A percentile compares a stretch with the other conserved stretches of the same genome.
Evolutionary conservation across 2,888 invertebrate genomes (phyloP).

Genomic region (Drosophila aldrichi): DNA sequence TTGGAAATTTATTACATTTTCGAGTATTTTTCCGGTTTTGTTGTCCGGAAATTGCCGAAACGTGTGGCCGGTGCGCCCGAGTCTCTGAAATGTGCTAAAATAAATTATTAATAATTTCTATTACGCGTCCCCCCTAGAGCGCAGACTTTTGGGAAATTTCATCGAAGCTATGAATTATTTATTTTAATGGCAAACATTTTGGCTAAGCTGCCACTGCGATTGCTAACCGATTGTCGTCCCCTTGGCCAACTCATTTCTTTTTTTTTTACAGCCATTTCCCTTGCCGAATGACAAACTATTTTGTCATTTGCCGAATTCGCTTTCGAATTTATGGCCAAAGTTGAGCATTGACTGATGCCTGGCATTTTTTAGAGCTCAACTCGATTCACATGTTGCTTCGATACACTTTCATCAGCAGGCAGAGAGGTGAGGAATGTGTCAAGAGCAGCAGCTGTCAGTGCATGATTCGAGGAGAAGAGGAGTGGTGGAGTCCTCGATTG

Average conservation of each 20-base stretch:
- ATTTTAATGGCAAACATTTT: slow-evolving; percentile 68
- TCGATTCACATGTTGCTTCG: not conserved
- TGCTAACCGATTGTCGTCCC: slow-evolving; percentile 5
- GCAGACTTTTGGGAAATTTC: slow-evolving; percentile 43
- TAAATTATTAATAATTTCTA: slow-evolving; percentile 80
- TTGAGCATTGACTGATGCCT: slow-evolving; percentile 38
- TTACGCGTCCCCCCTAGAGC: slow-evolving; percentile 30
- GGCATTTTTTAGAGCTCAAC: slow-evolving; percentile 17
- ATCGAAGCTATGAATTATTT: slow-evolving; percentile 73
- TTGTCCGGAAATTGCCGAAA: slow-evolving; percentile 78
- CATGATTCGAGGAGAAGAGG: not conserved
- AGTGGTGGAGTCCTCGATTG: too few species aligned
- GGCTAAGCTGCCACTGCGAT: slow-evolving; percentile 29
- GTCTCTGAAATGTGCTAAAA: slow-evolving; percentile 74
- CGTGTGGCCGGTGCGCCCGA: slow-evolving; percentile 71
- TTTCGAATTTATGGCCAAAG: slow-evolving; percentile 53
- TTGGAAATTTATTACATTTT: slow-evolving; percentile 78
- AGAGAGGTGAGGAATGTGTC: too few species aligned
- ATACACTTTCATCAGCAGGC: too few species aligned
- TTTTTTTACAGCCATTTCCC: slow-evolving; percentile 38
- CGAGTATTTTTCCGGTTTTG: slow-evolving; percentile 80
- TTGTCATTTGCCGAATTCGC: slow-evolving; percentile 55
- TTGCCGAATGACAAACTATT: slow-evolving; percentile 56
- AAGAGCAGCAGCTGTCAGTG: slow-evolving; percentile 9
- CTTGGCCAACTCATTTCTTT: slow-evolving; percentile 23